Conservation (phyloP, 2,888 invertebrate species). For the Sinohyriopsis cumingii region DNA sequence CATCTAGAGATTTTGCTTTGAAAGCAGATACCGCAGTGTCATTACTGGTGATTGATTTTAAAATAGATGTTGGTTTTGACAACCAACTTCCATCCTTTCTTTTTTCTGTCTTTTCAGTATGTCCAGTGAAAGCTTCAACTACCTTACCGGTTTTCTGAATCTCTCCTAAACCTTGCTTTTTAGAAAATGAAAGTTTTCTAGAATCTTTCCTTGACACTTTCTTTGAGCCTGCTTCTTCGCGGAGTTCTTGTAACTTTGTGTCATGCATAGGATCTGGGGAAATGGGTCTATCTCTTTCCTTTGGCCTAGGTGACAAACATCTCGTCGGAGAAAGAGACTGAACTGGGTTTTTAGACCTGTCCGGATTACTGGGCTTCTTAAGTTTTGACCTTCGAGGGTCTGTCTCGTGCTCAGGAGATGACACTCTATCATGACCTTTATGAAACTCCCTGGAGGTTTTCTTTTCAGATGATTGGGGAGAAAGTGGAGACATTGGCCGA, state of each 20-base stretch:
- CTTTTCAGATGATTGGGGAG: background rate
- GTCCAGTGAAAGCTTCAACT: slow-evolving; percentile 37
- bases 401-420: slow-evolving; percentile 1
- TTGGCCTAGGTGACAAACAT: slow-evolving; percentile 1
- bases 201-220: slow-evolving; percentile 23
- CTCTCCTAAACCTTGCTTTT: slow-evolving; percentile 16
- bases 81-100: slow-evolving; percentile 41
- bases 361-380: slow-evolving; percentile 8
- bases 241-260: slow-evolving; percentile 28
- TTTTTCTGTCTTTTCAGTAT: slow-evolving; percentile 25
- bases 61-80: slow-evolving; percentile 41
- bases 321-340: background rate
- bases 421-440: background rate
- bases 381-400: slow-evolving; percentile 6
- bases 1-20: slow-evolving; percentile 39
- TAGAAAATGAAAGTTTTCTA: slow-evolving; percentile 32
- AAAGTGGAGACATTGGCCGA: background rate
- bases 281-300: slow-evolving; percentile 12
- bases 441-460: slow-evolving; percentile 3
- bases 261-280: slow-evolving; percentile 41
- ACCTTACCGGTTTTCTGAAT: slow-evolving; percentile 12
- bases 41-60: slow-evolving; percentile 43
- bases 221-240: slow-evolving; percentile 27
- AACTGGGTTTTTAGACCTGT: background rate
- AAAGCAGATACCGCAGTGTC: slow-evolving; percentile 47